phyloP scores from a whole-genome alignment of 2,888 invertebrate genomes.

The Nysson spinosus region DNA sequence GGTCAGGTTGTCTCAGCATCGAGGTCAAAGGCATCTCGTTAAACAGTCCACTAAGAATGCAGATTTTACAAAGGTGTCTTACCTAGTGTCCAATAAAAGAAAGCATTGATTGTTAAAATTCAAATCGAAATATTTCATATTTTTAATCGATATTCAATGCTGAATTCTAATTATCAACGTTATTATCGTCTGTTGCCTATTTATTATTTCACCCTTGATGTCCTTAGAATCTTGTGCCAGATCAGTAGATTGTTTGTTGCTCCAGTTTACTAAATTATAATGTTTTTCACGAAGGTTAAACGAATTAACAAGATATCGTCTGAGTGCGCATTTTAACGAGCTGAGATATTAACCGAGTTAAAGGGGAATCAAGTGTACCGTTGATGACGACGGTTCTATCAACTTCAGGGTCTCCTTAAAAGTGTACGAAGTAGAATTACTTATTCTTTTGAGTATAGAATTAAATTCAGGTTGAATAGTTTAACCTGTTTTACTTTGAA shows the following conservation, averaged over 20 bases:
- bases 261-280: too few species aligned
- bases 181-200: too few species aligned
- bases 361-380: constrained; percentile 14
- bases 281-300: constrained; percentile 15
- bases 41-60: not conserved
- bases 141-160: too few species aligned
- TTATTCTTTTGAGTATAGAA: constrained; percentile 16
- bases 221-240: too few species aligned
- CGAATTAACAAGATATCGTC: constrained; percentile 11
- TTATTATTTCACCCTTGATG: too few species aligned
- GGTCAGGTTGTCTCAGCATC: not conserved
- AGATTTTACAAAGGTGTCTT: constrained; percentile 1
- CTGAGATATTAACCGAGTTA: constrained; percentile 23
- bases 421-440: constrained; percentile 12
- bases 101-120: not conserved
- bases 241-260: too few species aligned
- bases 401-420: not conserved
- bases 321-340: not conserved
- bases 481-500: not conserved
- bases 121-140: too few species aligned
- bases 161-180: too few species aligned
- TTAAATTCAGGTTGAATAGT: not conserved
- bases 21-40: constrained; percentile 29
- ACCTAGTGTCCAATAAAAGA: not conserved
- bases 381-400: constrained; percentile 28